Evolutionary conservation across 2,888 invertebrate genomes (phyloP).

Genomic region (Caenorhabditis panamensis): DNA sequence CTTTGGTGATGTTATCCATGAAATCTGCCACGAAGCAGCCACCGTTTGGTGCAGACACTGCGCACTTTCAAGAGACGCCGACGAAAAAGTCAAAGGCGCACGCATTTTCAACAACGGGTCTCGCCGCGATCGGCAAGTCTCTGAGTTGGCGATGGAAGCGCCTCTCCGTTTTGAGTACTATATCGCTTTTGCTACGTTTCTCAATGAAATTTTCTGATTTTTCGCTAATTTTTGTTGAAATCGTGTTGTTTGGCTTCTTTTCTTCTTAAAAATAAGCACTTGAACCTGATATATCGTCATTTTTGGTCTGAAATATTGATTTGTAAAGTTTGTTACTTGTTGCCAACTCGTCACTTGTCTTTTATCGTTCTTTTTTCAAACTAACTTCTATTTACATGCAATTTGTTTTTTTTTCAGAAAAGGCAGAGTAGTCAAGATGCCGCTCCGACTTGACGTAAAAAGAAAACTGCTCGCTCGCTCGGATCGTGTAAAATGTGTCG

Average conservation of each 20-base stretch:
- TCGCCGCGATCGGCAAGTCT: conserved; percentile 38
- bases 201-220: conserved; percentile 4
- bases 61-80: conserved; percentile 35
- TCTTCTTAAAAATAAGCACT: neutral
- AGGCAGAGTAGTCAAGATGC: conserved; percentile 83
- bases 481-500: conserved; percentile 92
- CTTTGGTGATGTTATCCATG: conserved; percentile 37
- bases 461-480: conserved; percentile 96
- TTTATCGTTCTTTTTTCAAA: neutral
- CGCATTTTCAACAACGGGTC: conserved; percentile 19
- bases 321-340: neutral
- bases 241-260: neutral
- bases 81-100: conserved; percentile 49
- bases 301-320: neutral
- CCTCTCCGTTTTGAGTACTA: conserved; percentile 42
- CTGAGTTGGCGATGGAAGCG: conserved; percentile 60
- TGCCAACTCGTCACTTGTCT: neutral
- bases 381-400: neutral
- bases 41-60: conserved; percentile 9
- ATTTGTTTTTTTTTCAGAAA: conserved; percentile 11
- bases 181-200: conserved; percentile 44
- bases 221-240: neutral
- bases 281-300: neutral
- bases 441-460: conserved; percentile 97
- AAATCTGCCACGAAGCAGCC: conserved; percentile 51